Conservation (phyloP, 2,888 invertebrate species). For the Zelleria hepariella region DNA sequence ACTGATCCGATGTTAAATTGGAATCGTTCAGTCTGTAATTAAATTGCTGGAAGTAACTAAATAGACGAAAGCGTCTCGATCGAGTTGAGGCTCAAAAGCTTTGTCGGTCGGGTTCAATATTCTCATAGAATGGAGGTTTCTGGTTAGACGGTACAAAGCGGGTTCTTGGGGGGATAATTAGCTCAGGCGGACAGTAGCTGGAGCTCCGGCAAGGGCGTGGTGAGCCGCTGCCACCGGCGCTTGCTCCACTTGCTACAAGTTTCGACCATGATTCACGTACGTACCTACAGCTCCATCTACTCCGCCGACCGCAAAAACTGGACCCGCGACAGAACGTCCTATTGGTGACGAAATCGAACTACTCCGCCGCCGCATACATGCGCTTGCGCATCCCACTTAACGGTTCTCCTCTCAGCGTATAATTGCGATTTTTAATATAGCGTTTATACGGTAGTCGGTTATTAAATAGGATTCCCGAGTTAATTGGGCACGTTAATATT, state of each 20-base stretch:
- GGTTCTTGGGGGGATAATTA: slow-evolving; percentile 28
- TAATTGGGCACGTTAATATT: slow-evolving; percentile 52
- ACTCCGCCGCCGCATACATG: slow-evolving; percentile 21
- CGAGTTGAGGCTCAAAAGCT: not conserved
- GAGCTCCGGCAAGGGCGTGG: slow-evolving; percentile 43
- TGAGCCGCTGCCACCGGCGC: slow-evolving; percentile 48
- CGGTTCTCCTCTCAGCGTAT: slow-evolving; percentile 41
- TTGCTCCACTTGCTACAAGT: slow-evolving; percentile 37
- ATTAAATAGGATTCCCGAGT: slow-evolving; percentile 56
- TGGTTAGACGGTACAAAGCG: slow-evolving; percentile 23
- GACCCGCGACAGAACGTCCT: slow-evolving; percentile 40
- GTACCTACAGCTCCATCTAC: slow-evolving; percentile 22
- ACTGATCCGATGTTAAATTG: slow-evolving; percentile 1
- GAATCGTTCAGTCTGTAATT: not conserved
- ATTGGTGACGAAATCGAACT: slow-evolving; percentile 45
- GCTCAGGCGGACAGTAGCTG: slow-evolving; percentile 40
- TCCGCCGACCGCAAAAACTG: slow-evolving; percentile 35
- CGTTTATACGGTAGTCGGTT: slow-evolving; percentile 61
- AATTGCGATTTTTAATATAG: slow-evolving; percentile 38
- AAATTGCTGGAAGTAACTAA: not conserved
- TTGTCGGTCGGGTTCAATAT: not conserved
- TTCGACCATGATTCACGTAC: slow-evolving; percentile 46
- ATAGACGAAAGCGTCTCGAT: not conserved
- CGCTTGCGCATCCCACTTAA: slow-evolving; percentile 51
- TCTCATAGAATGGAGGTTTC: not conserved